Evolutionary conservation across 2,797 vertebrate genomes (phyloP).

Genomic region (Sebastolobus alascanus): DNA sequence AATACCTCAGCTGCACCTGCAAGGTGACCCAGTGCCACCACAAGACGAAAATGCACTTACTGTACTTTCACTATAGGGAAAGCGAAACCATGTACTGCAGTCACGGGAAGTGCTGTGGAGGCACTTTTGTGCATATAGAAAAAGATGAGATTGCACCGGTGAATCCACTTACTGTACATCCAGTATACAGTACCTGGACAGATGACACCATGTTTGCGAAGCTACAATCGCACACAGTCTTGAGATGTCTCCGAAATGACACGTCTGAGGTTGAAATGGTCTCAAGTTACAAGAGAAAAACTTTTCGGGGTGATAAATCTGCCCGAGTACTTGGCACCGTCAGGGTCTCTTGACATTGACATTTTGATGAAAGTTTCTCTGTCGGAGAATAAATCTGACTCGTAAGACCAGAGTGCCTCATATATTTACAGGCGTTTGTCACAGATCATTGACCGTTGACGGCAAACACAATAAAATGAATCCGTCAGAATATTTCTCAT

Average conservation of each 20-base stretch:
- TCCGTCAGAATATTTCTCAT: constrained; percentile 67
- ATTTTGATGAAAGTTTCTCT: constrained; percentile 70
- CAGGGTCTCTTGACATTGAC: constrained; percentile 61
- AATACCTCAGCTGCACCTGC: constrained; percentile 76
- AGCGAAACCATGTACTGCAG: constrained; percentile 29
- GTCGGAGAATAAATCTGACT: constrained; percentile 67
- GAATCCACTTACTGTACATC: constrained; percentile 19
- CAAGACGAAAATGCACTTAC: constrained; percentile 50
- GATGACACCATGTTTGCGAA: constrained; percentile 19
- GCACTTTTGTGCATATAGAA: constrained; percentile 20
- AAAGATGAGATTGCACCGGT: constrained; percentile 12
- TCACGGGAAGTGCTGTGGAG: constrained; percentile 29
- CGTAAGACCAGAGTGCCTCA: constrained; percentile 59
- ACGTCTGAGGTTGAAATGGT: constrained; percentile 35
- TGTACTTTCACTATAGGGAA: constrained; percentile 37
- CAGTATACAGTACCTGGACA: not conserved
- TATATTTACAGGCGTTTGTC: constrained; percentile 68
- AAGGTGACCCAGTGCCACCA: constrained; percentile 79
- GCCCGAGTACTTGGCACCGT: constrained; percentile 30
- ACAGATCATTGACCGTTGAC: constrained; percentile 62
- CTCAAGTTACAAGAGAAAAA: constrained; percentile 49
- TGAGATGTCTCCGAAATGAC: constrained; percentile 8
- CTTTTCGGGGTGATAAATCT: constrained; percentile 62
- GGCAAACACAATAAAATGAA: constrained; percentile 71
- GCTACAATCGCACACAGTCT: constrained; percentile 4